Percentiles rank a stretch among this genome's conserved stretches.
These are phyloP conservation scores for Sinhomidia bicolor DNA, from an alignment of 2,888 invertebrate species.

Conservation along the genomic window DNA sequence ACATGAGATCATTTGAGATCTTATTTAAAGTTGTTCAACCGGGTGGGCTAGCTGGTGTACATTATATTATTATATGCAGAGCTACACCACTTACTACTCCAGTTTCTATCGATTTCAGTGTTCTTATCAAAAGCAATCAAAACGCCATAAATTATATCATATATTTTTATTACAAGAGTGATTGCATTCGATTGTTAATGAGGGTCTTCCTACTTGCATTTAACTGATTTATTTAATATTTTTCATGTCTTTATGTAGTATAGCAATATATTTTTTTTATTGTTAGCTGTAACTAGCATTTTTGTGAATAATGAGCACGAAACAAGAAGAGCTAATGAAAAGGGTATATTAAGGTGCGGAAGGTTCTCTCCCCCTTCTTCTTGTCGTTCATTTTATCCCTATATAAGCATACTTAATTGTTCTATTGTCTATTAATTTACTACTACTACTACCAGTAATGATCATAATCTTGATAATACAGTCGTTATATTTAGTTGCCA, in stretches of 20 bases:
- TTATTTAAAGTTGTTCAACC: constrained; percentile 49
- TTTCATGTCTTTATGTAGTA: background rate
- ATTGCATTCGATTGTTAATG: constrained; percentile 34
- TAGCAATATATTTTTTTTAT: constrained; percentile 3
- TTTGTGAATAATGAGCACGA: constrained; percentile 16
- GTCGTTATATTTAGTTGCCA: background rate
- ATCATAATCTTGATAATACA: background rate
- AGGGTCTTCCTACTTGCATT: constrained; percentile 12
- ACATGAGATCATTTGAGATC: constrained; percentile 30
- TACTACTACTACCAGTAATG: background rate
- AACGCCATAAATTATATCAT: constrained; percentile 23
- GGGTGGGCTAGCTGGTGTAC: constrained; percentile 30
- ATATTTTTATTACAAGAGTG: too few relatives aligned
- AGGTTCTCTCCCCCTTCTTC: constrained; percentile 42
- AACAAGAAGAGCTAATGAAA: constrained; percentile 33
- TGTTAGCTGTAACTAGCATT: background rate
- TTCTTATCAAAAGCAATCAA: constrained; percentile 22
- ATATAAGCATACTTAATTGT: constrained; percentile 59
- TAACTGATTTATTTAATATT: background rate
- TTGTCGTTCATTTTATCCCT: constrained; percentile 37
- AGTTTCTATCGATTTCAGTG: background rate
- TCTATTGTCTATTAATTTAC: constrained; percentile 56
- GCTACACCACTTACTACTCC: too few relatives aligned
- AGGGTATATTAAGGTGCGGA: constrained; percentile 65
- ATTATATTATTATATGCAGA: background rate